Percentiles rank a stretch among this genome's conserved stretches.
Conservation (phyloP, 2,113 vertebrate genomes). For the Lasiurus borealis region DNA sequence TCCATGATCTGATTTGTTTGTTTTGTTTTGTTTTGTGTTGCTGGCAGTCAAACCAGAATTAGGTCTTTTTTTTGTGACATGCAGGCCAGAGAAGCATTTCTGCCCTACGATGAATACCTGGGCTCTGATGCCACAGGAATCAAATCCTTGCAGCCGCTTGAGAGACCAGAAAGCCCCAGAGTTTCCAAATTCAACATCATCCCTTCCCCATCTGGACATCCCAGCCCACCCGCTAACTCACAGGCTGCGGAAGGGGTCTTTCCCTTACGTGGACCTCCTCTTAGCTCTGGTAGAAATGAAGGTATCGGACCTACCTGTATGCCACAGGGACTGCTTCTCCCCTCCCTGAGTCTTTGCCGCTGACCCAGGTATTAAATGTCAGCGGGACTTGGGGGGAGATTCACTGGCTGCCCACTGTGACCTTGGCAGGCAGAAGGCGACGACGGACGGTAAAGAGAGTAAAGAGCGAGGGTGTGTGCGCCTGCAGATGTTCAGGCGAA, state of each 20-base stretch:
- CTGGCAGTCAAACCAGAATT: conserved; percentile 36
- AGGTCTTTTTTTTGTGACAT: conserved; percentile 44
- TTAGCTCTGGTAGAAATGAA: conserved; percentile 80
- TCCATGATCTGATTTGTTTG: conserved; percentile 38
- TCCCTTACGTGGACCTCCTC: conserved; percentile 49
- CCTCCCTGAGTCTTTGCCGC: conserved; percentile 80
- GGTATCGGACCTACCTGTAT: conserved; percentile 86
- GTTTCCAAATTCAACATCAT: conserved; percentile 34
- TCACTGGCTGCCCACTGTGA: conserved; percentile 76
- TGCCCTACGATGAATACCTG: conserved; percentile 1
- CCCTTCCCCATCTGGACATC: conserved; percentile 24
- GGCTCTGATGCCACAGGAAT: not conserved
- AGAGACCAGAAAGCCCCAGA: conserved; percentile 65
- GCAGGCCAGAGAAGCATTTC: conserved; percentile 30
- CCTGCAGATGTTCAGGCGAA: conserved; percentile 84
- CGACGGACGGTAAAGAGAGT: too few relatives aligned
- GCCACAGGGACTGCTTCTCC: conserved; percentile 69
- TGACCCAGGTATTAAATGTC: conserved; percentile 77
- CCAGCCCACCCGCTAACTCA: not conserved
- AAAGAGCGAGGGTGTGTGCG: conserved; percentile 47
- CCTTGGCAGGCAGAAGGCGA: conserved; percentile 73
- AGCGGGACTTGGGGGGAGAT: conserved; percentile 79
- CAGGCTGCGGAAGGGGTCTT: not conserved
- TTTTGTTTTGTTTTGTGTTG: too few relatives aligned
- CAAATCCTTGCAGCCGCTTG: conserved; percentile 21